Evolutionary conservation across 2,888 invertebrate genomes (phyloP).

Genomic region (Muscina levida): DNA sequence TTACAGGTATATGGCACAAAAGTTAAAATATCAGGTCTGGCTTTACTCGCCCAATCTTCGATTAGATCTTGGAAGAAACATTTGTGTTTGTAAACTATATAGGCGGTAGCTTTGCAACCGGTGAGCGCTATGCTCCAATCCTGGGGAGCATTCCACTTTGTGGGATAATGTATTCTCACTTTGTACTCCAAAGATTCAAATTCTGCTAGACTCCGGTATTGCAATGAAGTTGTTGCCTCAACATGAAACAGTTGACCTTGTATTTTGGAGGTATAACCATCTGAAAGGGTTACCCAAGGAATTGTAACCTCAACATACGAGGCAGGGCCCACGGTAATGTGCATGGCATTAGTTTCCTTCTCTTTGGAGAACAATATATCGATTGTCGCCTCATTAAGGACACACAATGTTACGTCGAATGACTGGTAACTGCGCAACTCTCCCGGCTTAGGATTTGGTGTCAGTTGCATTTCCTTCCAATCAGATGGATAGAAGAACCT

Average conservation of each 20-base stretch:
- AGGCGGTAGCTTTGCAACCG: constrained; percentile 95
- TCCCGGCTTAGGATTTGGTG: constrained; percentile 91
- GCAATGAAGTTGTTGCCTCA: constrained; percentile 97
- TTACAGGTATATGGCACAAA: constrained; percentile 99
- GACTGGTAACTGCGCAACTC: constrained; percentile 93
- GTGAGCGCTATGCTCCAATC: constrained; percentile 95
- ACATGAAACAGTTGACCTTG: constrained; percentile 96
- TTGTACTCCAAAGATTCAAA: constrained; percentile 97
- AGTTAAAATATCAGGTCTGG: constrained; percentile 93
- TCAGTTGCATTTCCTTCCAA: constrained; percentile 89
- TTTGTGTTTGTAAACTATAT: constrained; percentile 96
- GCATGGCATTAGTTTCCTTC: constrained; percentile 96
- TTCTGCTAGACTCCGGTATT: constrained; percentile 94
- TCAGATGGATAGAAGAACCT: constrained; percentile 97
- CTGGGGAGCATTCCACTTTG: constrained; percentile 97
- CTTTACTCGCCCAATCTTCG: constrained; percentile 97
- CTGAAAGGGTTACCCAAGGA: constrained; percentile 94
- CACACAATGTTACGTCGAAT: constrained; percentile 94
- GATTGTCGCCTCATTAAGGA: constrained; percentile 94
- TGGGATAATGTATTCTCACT: constrained; percentile 89
- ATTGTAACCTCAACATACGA: constrained; percentile 98
- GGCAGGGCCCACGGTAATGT: constrained; percentile 96
- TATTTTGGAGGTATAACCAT: constrained; percentile 94
- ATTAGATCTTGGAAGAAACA: constrained; percentile 97
- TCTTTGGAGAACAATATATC: constrained; percentile 97